Evolutionary conservation across 2,888 invertebrate genomes (phyloP), one percentile per base, ranked within the genome.

Genomic region (Polymixis flavicincta): DNA sequence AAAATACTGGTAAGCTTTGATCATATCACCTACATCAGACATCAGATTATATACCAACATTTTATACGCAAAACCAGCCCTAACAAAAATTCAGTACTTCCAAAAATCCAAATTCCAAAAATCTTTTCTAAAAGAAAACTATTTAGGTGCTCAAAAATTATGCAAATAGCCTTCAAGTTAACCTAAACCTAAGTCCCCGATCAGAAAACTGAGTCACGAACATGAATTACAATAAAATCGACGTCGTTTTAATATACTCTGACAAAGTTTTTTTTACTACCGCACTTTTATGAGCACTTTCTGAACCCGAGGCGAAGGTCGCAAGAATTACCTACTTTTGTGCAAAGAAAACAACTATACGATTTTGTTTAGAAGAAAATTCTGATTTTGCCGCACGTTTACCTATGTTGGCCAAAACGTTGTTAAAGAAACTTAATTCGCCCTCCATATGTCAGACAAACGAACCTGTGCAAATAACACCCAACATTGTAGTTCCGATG

Each of bases 261-360:
- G 71, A 65, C 82, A 76, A 85, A 82, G 79, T 84, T 84, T 86
- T 86, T 79, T 76, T 64, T 77, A 85, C 82, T 71, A 68, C 71
- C 87, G 73, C 78, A 76, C 59, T 77, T 85, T 85, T 84, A 87
- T 85, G 71, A 64, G 59, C 59, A 74, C 69, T 77, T 71, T 73
- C 76, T 65, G 61, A 75, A 78, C 57, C 28, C 55, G 66, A 59
- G 57, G 50, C 72, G 68, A 78, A 82, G 71, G 78, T 75, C 85
- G n/a, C 45, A 28, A 42, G 25, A 76, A 85, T 82, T 69, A 63
- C 37, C 37, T 37, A 37, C 67, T 68, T 64, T 63, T 57, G 69
- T 57, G 22, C 55, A 50, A 77, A 78, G 72, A 84, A 76, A 78
- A 82, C 70, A 74, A 74, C 55, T 59, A 54, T 69, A 75, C 28